phyloP scores from a whole-genome alignment of 2,113 vertebrate species.

The Sinocyclocheilus maitianheensis region DNA sequence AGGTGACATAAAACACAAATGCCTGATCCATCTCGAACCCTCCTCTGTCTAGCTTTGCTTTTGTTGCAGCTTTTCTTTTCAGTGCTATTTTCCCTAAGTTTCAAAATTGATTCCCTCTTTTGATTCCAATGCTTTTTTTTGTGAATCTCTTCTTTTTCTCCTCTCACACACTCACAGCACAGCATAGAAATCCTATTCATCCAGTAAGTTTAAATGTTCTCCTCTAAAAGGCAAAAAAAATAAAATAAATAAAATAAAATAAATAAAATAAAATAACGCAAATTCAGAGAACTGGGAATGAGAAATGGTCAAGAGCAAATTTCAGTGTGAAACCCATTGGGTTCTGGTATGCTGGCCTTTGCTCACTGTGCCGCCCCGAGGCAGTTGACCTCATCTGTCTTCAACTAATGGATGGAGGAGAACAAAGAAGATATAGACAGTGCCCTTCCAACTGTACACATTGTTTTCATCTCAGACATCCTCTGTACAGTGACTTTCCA shows the following conservation, averaged over 20 bases:
- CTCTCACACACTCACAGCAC: not conserved
- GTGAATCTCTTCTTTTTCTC: not conserved
- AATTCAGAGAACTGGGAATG: not conserved
- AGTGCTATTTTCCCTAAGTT: conserved; percentile 7
- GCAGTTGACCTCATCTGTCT: conserved; percentile 33
- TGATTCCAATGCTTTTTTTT: not conserved
- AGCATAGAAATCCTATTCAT: conserved; percentile 7
- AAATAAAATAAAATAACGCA: not conserved
- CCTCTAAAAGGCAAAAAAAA: not conserved
- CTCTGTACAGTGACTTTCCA: not conserved
- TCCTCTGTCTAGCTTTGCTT: not conserved
- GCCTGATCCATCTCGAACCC: conserved; percentile 44
- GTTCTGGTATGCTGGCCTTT: not conserved
- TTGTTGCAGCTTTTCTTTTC: conserved; percentile 36
- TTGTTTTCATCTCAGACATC: conserved; percentile 1
- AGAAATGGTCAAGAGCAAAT: not conserved
- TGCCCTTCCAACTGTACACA: conserved; percentile 7
- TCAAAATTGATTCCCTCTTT: conserved; percentile 31
- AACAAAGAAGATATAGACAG: conserved; percentile 6
- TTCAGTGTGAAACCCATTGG: conserved; percentile 7
- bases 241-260: not conserved
- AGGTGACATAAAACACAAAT: conserved; percentile 45
- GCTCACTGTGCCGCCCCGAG: not conserved
- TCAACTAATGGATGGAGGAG: conserved; percentile 5
- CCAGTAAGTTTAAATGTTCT: conserved; percentile 13